A percentile compares a stretch with the other conserved stretches of the same genome.
These are phyloP conservation scores for Achatina immaculata DNA, from an alignment of 1,140 invertebrate species.

Conservation along the genomic window DNA sequence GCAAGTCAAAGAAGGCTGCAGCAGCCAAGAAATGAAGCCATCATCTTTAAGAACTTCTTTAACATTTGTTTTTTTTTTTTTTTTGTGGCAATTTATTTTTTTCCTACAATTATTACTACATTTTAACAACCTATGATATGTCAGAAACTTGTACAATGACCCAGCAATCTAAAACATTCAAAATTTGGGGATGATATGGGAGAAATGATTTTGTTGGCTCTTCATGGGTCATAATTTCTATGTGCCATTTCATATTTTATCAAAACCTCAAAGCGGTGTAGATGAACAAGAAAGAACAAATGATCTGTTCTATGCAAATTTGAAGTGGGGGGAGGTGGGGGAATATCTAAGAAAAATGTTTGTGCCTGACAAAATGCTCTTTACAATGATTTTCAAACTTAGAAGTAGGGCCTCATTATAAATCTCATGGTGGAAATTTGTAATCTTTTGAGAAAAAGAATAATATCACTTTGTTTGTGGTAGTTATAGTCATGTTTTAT, in stretches of 20 bases:
- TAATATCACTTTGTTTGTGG: not conserved
- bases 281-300: no score
- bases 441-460: not conserved
- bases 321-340: no score
- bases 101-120: not conserved
- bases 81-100: not conserved
- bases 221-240: not conserved
- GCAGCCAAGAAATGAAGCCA: conserved; percentile 26
- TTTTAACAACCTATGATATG: not conserved
- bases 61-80: conserved; percentile 1
- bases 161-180: not conserved
- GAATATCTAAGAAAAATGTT: no score
- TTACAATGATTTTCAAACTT: not conserved
- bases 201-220: not conserved
- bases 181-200: not conserved
- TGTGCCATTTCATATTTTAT: not conserved
- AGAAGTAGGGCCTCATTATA: not conserved
- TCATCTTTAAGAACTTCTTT: not conserved
- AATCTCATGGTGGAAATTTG: not conserved
- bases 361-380: no score
- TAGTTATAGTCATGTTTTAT: not conserved
- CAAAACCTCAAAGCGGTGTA: no score
- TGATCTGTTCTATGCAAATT: no score
- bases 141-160: no score
- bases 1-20: conserved; percentile 22